Conservation (phyloP, 2,113 vertebrate species). For the Tachysurus vachellii region DNA sequence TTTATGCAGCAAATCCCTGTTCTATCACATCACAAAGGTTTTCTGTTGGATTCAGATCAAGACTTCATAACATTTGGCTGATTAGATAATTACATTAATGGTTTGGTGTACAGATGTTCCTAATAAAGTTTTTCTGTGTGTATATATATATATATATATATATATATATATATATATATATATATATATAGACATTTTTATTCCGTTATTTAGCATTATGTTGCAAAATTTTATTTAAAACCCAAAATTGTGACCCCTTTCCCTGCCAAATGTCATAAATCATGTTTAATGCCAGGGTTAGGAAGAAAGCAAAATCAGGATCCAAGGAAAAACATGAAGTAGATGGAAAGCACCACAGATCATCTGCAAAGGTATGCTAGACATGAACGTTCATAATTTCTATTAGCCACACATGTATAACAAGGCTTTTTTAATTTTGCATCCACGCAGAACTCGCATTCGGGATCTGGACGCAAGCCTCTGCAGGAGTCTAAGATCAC, state of each 20-base stretch:
- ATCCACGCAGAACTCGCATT: conserved; percentile 10
- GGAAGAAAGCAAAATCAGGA: conserved; percentile 9
- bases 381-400: neutral
- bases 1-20: neutral
- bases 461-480: conserved; percentile 21
- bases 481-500: conserved; percentile 49
- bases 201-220: neutral
- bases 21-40: neutral
- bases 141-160: too few species aligned
- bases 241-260: neutral
- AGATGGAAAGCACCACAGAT: conserved; percentile 22
- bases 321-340: conserved; percentile 16
- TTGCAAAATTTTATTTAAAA: neutral
- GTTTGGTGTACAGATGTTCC: too few species aligned
- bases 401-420: neutral
- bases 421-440: neutral
- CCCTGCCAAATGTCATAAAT: neutral
- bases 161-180: too few species aligned
- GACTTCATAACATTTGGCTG: too few species aligned
- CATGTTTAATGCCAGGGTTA: neutral
- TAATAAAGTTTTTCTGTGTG: too few species aligned
- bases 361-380: conserved; percentile 18
- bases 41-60: neutral
- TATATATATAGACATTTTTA: too few species aligned
- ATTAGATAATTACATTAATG: too few species aligned